A percentile compares a stretch with the other conserved stretches of the same genome.
Evolutionary conservation across 2,113 vertebrate genomes (phyloP).

Genomic region (Melanotaenia duboulayi): DNA sequence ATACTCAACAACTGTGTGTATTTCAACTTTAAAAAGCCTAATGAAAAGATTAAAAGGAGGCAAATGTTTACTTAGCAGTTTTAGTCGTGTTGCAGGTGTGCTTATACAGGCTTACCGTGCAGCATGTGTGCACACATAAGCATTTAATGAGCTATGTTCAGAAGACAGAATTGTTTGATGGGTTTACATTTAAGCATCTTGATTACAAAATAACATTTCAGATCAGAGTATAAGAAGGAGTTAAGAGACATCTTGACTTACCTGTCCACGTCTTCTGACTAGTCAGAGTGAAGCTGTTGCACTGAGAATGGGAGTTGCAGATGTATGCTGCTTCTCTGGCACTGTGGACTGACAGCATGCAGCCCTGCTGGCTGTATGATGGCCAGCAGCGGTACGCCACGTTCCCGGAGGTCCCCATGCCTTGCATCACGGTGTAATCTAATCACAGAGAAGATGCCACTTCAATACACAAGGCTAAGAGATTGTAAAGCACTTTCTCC

Average conservation of each 20-base stretch:
- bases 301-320: constrained; percentile 85
- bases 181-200: neutral
- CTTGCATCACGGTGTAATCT: constrained; percentile 86
- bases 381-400: constrained; percentile 90
- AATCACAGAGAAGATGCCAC: constrained; percentile 45
- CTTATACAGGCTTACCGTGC: constrained; percentile 19
- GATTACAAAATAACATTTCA: neutral
- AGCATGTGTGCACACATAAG: neutral
- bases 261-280: constrained; percentile 88
- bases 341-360: constrained; percentile 86
- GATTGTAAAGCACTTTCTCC: constrained; percentile 11
- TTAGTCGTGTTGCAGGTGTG: constrained; percentile 23
- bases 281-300: constrained; percentile 85
- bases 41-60: constrained; percentile 35
- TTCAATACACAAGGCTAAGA: constrained; percentile 39
- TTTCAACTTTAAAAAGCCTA: constrained; percentile 34
- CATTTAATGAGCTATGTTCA: constrained; percentile 3
- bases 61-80: constrained; percentile 30
- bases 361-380: constrained; percentile 89
- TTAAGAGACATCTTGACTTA: constrained; percentile 62
- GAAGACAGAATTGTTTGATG: neutral
- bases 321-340: constrained; percentile 84
- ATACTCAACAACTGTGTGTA: constrained; percentile 35
- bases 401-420: constrained; percentile 79
- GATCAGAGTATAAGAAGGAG: neutral